Evolutionary conservation across 2,797 vertebrate genomes (phyloP), one percentile per base, ranked within the genome.

Genomic region (Xenentodon cancila): DNA sequence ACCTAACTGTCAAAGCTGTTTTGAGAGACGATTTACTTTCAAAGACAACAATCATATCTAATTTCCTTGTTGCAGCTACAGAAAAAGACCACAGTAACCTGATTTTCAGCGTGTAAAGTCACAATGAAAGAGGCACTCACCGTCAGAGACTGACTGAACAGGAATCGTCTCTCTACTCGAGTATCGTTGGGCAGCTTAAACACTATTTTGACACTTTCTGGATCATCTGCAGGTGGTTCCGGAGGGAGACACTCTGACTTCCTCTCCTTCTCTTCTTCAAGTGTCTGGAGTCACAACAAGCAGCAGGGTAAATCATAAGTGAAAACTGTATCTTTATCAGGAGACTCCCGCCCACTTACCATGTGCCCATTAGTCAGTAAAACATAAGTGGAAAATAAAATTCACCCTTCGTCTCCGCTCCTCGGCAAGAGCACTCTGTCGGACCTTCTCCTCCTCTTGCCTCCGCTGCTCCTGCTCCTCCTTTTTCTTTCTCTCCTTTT

Each of bases 181-280:
- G 97, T 95, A 77, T 99, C 96, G 0, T 99, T 99, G 75, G 98
- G 98, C 91, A 99, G 91, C 88, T 98, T 99, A 91, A 99, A 99
- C 87, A 99, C 94, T 59, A 99, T 99, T 95, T 97, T 98, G 70
- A 99, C 95, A 1, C 95, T 95, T 79, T 98, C 97, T 0, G 97
- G 96, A 84, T 99, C 96, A n/a, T 97, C 96, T 0, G 93, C 88
- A 5, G 94, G 90, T 0, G 98, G 98, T 34, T 99, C 98, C 0
- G 95, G 96, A 21, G 98, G 98, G 77, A 99, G 95, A 90, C 97
- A 94, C 79, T 98, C 97, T 0, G 95, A 96, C 84, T 94, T 98
- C 70, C 96, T 93, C 87, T 99, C 97, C 88, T 99, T 99, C 85
- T 99, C 97, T 84, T 98, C 97, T 80, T 97, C 95, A 43, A 99